Conservation (phyloP, 2,888 invertebrate species). For the Mythimna albipuncta region DNA sequence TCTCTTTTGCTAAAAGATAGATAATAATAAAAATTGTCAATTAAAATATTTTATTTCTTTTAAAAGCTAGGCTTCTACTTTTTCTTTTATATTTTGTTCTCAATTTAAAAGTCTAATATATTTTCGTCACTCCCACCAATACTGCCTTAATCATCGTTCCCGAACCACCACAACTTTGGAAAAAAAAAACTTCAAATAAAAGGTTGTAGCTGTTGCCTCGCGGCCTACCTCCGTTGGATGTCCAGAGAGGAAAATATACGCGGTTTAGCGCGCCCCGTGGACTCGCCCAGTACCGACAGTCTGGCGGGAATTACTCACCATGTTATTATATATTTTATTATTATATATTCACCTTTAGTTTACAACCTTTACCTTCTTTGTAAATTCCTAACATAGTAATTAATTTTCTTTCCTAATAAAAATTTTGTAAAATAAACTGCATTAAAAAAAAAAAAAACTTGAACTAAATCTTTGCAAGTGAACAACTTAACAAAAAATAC, state of each 20-base stretch:
- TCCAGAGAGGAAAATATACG: slow-evolving; percentile 89
- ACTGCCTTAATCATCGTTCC: slow-evolving; percentile 58
- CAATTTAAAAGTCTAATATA: neutral
- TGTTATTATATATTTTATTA: slow-evolving; percentile 52
- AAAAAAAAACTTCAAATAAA: slow-evolving; percentile 63
- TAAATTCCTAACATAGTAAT: slow-evolving; percentile 1
- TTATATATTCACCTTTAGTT: slow-evolving; percentile 18
- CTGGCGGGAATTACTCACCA: slow-evolving; percentile 79
- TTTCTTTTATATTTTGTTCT: neutral
- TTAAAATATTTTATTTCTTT: too few relatives aligned
- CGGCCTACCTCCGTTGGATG: slow-evolving; percentile 87
- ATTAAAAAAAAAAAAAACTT: neutral
- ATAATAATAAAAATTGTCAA: too few relatives aligned
- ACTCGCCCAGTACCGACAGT: slow-evolving; percentile 88
- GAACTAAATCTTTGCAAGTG: neutral
- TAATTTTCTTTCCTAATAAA: neutral
- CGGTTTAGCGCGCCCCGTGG: slow-evolving; percentile 87
- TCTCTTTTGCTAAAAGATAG: too few relatives aligned
- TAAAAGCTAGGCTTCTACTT: neutral
- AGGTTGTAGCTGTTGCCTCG: slow-evolving; percentile 52
- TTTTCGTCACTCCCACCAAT: slow-evolving; percentile 46
- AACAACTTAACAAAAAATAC: slow-evolving; percentile 4
- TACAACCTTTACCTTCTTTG: slow-evolving; percentile 18
- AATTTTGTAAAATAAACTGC: neutral
- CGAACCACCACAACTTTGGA: slow-evolving; percentile 59